Percentiles rank a stretch among this genome's conserved stretches.
These are phyloP conservation scores for Ciconia nigra DNA, from an alignment of 2,797 vertebrate genomes.

Conservation along the genomic window DNA sequence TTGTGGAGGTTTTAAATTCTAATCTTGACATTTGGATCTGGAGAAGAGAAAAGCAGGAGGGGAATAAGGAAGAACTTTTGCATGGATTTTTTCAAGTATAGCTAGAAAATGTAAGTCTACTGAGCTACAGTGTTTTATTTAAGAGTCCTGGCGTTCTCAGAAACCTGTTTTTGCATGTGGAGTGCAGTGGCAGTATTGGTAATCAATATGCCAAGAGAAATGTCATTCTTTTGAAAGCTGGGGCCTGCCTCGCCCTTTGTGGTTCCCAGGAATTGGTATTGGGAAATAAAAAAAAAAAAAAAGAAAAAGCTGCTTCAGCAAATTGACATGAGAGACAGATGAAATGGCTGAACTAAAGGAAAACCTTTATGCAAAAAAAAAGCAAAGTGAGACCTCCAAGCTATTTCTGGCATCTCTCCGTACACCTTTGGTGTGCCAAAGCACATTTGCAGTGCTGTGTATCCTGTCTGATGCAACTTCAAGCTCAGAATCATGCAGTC, in stretches of 20 bases:
- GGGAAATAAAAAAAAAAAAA: background rate
- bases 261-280: background rate
- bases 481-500: background rate
- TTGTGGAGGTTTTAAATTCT: background rate
- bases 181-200: background rate
- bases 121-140: background rate
- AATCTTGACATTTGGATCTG: background rate
- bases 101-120: background rate
- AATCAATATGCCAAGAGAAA: background rate
- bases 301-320: background rate
- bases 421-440: background rate
- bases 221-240: background rate
- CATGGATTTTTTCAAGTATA: background rate
- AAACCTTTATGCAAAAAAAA: background rate
- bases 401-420: background rate
- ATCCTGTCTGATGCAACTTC: background rate
- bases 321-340: background rate
- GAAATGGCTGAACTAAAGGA: background rate
- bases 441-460: background rate
- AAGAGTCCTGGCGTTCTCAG: background rate
- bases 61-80: background rate
- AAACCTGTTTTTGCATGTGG: background rate
- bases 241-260: background rate
- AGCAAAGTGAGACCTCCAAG: background rate
- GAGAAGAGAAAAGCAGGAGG: background rate